Evolutionary conservation across 2,797 vertebrate species (phyloP), one percentile per base, ranked within the genome.

Genomic region (Gobionotothen gibberifrons): DNA sequence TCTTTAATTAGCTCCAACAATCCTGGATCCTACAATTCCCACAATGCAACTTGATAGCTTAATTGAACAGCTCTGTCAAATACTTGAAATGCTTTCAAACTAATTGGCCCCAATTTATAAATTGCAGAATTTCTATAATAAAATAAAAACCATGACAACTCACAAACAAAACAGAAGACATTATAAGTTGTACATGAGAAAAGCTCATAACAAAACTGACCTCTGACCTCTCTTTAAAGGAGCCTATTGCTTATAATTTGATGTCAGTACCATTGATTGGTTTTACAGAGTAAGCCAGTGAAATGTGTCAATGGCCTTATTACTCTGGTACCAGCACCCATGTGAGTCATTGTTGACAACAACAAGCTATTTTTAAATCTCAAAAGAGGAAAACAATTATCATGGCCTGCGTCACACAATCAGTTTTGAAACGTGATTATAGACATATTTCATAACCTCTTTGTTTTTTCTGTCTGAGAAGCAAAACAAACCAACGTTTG

Each of bases 341-440:
- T 56, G 22, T 49, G 47, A 53, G 32, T 49, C 12, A 10, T 48
- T 55, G 19, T 10, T 60, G 26, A 13, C 59, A 21, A 51, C 13
- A 46, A 49, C 2, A 66, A 39, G 36, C 8, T 48, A 44, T 64
- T 64, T 49, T 36, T 21, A 49, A 57, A 44, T 55, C 10, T 12
- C 48, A 55, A 67, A 47, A 17, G 5, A 63, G 40, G 22, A 58
- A 64, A 36, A 62, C 8, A 21, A 21, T 54, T 43, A 19, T 52
- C 15, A 11, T 13, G 3, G 17, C 21, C 47, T 6, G 8, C 1
- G 6, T 36, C 56, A 36, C 43, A 14, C 40, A 59, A 52, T 26
- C 19, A 2, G 4, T 56, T 63, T 3, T 57, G 12, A 53, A 57
- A 56, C 1, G 8, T 0, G 10, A n/a, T 13, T 44, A 5, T 43